Evolutionary conservation across 2,888 invertebrate species (phyloP), one percentile per base, ranked within the genome.

Genomic region (Acronicta alni): DNA sequence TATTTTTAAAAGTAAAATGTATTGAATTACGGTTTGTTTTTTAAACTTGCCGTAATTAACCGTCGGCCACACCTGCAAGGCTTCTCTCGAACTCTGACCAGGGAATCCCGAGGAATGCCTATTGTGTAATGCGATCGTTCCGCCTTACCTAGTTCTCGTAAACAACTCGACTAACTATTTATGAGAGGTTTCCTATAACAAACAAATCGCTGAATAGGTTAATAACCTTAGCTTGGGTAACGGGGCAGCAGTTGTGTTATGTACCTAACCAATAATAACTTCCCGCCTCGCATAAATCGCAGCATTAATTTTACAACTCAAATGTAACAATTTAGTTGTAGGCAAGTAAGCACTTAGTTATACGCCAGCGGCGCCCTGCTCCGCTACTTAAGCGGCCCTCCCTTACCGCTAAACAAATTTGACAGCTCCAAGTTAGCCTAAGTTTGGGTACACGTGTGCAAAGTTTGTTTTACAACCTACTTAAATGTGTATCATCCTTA

Each of bases 381-480:
- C 87, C 81, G 81, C 86, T 89, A 91, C 91, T 90, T 92, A 86
- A 87, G 86, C 89, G 85, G 86, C 89, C 90, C 90, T 88, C 89
- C 89, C 86, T 88, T 84, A 89, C 93, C 92, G 88, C 93, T 93
- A 91, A 93, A 93, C 93, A 93, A 93, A 93, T 94, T 93, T 94
- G 94, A 93, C 93, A 93, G 94, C 92, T 90, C 85, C 82, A 91
- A 93, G 87, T 93, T 93, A 89, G 88, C 82, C 86, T 82, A 91
- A 93, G 91, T 92, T 92, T 88, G 87, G 85, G 87, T 85, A 88
- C 85, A 87, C 81, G 82, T 82, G 80, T 79, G 81, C 88, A 84
- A 89, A 85, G 61, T 80, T 89, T 73, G 56, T 58, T 63, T 58
- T 75, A 65, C 70, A 52, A 32, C 44, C 53, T 30, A 48, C 37